Conservation (phyloP, 2,113 vertebrate species). For the Neogobius melanostomus region DNA sequence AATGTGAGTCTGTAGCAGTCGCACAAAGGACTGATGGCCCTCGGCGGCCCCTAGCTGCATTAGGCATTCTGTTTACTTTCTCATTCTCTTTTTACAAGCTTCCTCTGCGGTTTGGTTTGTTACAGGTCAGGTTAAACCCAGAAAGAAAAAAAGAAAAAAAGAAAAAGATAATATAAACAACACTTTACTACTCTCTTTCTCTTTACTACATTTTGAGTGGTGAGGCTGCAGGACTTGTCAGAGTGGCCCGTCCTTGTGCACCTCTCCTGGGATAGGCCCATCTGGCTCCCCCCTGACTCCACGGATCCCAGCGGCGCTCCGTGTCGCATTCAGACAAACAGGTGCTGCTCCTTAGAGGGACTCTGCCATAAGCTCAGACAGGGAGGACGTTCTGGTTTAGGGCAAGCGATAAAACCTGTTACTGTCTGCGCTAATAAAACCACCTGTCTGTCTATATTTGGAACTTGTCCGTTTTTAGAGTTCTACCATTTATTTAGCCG, state of each 20-base stretch:
- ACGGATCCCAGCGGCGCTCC: slow-evolving; percentile 45
- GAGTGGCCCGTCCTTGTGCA: slow-evolving; percentile 62
- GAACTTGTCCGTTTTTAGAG: not conserved
- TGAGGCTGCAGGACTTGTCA: slow-evolving; percentile 15
- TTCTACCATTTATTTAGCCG: not conserved
- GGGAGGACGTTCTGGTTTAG: slow-evolving; percentile 25
- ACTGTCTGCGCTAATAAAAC: slow-evolving; percentile 46
- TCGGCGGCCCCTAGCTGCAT: slow-evolving; percentile 4
- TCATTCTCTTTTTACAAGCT: slow-evolving; percentile 10
- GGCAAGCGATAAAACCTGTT: slow-evolving; percentile 54
- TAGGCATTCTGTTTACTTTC: slow-evolving; percentile 8
- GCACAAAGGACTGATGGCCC: not conserved
- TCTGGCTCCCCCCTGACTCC: slow-evolving; percentile 42
- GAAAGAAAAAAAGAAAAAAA: not conserved
- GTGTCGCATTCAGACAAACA: slow-evolving; percentile 71
- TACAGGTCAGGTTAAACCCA: slow-evolving; percentile 6
- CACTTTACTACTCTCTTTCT: slow-evolving; percentile 11
- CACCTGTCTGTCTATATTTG: slow-evolving; percentile 13
- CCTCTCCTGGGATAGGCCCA: slow-evolving; percentile 56
- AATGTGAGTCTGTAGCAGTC: not conserved
- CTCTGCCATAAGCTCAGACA: slow-evolving; percentile 56
- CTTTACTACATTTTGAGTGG: slow-evolving; percentile 9
- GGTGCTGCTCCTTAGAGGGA: slow-evolving; percentile 51
- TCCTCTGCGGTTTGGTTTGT: slow-evolving; percentile 2
- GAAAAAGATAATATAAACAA: not conserved